Base-by-base conservation (phyloP, 1,140 invertebrate genomes). In the Ericerus pela region DNA sequence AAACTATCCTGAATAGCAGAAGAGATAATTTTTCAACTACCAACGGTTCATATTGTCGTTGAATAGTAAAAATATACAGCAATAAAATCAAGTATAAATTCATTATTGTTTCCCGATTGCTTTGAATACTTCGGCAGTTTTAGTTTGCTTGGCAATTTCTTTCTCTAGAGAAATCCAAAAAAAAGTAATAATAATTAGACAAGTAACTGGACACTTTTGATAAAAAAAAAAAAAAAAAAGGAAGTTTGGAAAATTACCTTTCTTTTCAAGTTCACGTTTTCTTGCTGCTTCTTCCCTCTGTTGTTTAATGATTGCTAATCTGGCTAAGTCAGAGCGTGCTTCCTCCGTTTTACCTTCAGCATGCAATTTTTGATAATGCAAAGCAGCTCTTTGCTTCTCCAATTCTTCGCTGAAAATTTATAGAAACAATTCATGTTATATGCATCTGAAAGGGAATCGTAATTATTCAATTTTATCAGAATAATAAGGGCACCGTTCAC, bases 301-400 rank as follows among this genome's bases (percentile, higher is more conserved):
- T 68, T 96, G 89, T 54, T 86, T 81, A 60, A 96, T 91, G 60
- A 93, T 82, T 0, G 88, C 88, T 63, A 90, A 72, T 55, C 93
- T 72, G 6, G 93, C 93, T 31, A 98, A 72, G 74, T 98, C 94
- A 1, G 91, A 88, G 58, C 88, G 77, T 0, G 94, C 93, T 69
- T 96, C 88, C 37, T 93, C 92, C 1, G 94, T 97, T 70, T 94
- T 95, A 52, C 93, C 92, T 56, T 86, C 88, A 0, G 88, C 86
- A 65, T 96, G 92, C 20, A 95, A 70, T 66, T 89, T 90, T 66
- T 91, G 84, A 68, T 96, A 96, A 60, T 88, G 80, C 18, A 82
- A 83, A 54, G 82, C 81, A 0, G 89, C 88, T 65, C 80, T 79
- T 66, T 95, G 87, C 63, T 84, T 85, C 69, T 96, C 90, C 52